Conservation (phyloP, 2,888 invertebrate species). For the Epicampocera succincta region DNA sequence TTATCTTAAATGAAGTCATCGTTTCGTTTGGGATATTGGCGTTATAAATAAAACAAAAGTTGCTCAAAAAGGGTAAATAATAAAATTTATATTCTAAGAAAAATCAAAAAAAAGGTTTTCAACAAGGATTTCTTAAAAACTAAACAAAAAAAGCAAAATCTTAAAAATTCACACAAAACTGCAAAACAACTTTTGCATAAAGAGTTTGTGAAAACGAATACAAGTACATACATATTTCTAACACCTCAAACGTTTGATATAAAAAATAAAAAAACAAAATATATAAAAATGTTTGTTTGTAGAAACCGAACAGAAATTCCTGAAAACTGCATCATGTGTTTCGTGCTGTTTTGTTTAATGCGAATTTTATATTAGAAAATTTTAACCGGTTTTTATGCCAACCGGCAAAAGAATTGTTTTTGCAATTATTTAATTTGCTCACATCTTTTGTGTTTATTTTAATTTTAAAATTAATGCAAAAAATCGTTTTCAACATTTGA, state of each 20-base stretch:
- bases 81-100: not conserved
- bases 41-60: not conserved
- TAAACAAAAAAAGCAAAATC: not conserved
- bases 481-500: slow-evolving; percentile 11
- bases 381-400: slow-evolving; percentile 21
- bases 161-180: not conserved
- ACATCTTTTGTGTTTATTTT: not conserved
- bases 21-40: not conserved
- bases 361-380: not conserved
- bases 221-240: not conserved
- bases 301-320: not conserved
- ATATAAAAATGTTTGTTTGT: no score
- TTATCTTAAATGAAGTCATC: slow-evolving; percentile 21
- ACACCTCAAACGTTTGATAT: no score
- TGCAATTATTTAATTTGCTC: slow-evolving; percentile 22
- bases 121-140: not conserved
- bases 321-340: not conserved
- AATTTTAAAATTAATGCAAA: slow-evolving; percentile 9
- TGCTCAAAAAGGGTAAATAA: not conserved
- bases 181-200: not conserved
- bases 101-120: no score
- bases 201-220: not conserved
- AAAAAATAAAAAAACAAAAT: no score
- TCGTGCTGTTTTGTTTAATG: no score
- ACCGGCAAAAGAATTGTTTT: not conserved